Evolutionary conservation across 2,888 invertebrate genomes (phyloP).

Genomic region (Cerastis leucographa): DNA sequence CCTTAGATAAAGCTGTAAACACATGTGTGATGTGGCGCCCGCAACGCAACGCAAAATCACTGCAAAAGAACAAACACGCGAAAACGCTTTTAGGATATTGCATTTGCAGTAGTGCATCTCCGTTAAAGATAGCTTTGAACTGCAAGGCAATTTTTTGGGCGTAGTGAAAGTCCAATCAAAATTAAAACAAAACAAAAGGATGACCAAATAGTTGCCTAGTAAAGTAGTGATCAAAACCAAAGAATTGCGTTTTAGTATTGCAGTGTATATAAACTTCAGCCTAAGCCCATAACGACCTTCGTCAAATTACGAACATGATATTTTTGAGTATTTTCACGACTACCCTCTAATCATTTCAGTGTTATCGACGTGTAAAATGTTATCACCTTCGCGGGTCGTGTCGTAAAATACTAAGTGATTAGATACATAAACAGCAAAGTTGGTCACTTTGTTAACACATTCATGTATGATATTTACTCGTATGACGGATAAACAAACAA

Average conservation of each 20-base stretch:
- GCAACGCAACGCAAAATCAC: background rate
- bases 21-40: background rate
- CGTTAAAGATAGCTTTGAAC: background rate
- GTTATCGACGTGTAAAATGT: background rate
- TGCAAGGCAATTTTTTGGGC: background rate
- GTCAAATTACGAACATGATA: slow-evolving; percentile 3
- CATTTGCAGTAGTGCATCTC: background rate
- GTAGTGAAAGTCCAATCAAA: background rate
- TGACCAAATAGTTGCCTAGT: background rate
- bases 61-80: background rate
- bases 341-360: slow-evolving; percentile 39
- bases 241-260: slow-evolving; percentile 3
- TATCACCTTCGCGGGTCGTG: slow-evolving; percentile 12
- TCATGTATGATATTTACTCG: background rate
- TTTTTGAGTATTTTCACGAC: slow-evolving; percentile 35
- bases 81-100: background rate
- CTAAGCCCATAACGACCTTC: slow-evolving; percentile 8
- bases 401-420: slow-evolving; percentile 21
- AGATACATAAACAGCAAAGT: background rate
- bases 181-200: background rate
- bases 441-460: background rate
- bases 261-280: background rate
- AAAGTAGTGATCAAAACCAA: background rate
- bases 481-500: background rate
- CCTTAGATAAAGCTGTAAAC: background rate